Base-by-base conservation (phyloP, 2,888 invertebrate species). In the Chalcosyrphus nemorum region DNA sequence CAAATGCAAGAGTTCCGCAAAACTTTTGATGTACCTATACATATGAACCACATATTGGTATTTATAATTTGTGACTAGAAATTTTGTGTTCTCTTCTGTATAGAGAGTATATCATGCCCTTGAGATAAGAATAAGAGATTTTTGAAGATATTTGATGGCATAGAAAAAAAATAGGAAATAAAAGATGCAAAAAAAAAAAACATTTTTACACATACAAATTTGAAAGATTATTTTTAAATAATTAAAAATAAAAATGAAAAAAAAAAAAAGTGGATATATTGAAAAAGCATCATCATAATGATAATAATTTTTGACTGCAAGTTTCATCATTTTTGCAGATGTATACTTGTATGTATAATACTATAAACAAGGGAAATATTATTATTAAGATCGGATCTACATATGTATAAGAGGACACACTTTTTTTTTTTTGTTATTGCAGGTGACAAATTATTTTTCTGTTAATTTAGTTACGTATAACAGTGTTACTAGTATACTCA, bases 371-470 rank as follows among this genome's bases (percentile, higher is more conserved):
- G 56, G 35, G 11, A 45, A 56, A 56, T 27, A 41, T 74, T 47
- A 52, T 70, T 50, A 66, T 47, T 41, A 15, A 27, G 56, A 59
- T 35, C 52, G 38, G 43, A 35, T 59, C 17, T 70, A 50, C 57
- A 24, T 24, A 50, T 65, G 52, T 45, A 59, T 59, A 52, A 19
- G 47, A 47, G 50, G 24, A 24, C 4, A 4, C 4, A 24, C 24
- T 24, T 41, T 19, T 32, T 19, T 15, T 6, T 6, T 47, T 54
- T 50, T 45, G 15, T 35, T 59, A 70, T 72, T 57, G 65, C 59
- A 41, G 41, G 57, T 72, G 78, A 82, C 38, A 77, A 82, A 82
- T 72, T 66, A 66, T 66, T 32, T 66, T 82, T 71, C 71, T 59
- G 19, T 45, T 43, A 47, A 71, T 66, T 81, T 66, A 77, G 72